Conservation (phyloP, 2,113 vertebrate genomes). For the Agelaius phoeniceus region DNA sequence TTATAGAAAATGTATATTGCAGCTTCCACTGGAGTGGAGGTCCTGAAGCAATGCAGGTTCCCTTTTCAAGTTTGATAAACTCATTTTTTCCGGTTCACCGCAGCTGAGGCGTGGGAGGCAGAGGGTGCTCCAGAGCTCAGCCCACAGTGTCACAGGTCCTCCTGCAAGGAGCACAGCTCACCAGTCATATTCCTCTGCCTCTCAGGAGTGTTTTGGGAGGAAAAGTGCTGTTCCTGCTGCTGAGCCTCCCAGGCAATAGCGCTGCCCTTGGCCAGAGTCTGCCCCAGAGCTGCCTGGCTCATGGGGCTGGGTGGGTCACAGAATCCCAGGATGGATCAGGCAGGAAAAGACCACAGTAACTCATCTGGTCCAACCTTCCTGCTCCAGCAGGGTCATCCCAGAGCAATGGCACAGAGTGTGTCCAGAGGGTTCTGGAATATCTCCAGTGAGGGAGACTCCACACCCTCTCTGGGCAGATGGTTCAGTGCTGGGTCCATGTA, state of each 20-base stretch:
- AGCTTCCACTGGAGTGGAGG: neutral
- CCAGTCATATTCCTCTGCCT: neutral
- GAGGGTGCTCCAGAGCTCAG: neutral
- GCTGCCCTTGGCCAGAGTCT: neutral
- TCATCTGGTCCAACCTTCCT: neutral
- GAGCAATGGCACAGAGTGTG: neutral
- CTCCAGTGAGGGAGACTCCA: neutral
- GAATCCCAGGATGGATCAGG: neutral
- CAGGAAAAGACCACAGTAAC: neutral
- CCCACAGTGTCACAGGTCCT: fast-evolving
- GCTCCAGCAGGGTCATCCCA: neutral
- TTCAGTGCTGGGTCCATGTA: neutral
- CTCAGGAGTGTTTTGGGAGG: fast-evolving
- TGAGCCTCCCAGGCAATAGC: neutral
- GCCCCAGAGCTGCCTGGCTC: neutral
- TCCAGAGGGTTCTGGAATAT: neutral
- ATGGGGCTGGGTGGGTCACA: neutral
- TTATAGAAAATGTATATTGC: neutral
- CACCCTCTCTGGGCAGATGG: neutral
- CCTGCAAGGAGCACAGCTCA: neutral
- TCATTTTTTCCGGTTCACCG: fast-evolving
- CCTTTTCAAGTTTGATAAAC: neutral
- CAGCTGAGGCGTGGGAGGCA: neutral
- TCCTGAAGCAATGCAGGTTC: neutral
- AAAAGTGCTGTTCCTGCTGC: neutral